Evolutionary conservation across 1,140 invertebrate species (phyloP).

Genomic region (Subanguina moxae): DNA sequence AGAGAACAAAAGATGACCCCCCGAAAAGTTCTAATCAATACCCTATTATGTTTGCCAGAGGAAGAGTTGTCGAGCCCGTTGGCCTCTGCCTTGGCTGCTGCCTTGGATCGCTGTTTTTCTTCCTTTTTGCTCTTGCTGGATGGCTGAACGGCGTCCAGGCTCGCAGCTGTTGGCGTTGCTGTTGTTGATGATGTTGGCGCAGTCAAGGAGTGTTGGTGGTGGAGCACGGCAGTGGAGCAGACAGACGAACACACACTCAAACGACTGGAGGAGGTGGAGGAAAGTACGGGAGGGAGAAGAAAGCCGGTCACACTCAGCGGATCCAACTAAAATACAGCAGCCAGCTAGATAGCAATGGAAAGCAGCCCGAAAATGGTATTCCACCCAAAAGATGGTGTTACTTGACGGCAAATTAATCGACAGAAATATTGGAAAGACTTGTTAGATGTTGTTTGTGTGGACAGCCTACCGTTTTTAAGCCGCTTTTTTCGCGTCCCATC

Average conservation of each 20-base stretch:
- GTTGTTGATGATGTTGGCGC: not conserved
- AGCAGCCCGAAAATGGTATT: too few relatives aligned
- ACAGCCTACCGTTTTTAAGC: constrained; percentile 52
- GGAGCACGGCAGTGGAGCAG: not conserved
- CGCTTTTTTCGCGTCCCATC: constrained; percentile 54
- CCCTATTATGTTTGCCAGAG: not conserved
- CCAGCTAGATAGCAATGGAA: not conserved
- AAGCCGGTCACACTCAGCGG: constrained; percentile 15
- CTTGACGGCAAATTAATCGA: not conserved
- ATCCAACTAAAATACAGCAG: constrained; percentile 15
- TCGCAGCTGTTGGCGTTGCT: too few relatives aligned
- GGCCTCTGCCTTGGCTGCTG: too few relatives aligned
- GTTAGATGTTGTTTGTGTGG: not conserved
- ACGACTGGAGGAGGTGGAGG: not conserved
- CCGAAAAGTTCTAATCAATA: not conserved
- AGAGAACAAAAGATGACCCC: constrained; percentile 13
- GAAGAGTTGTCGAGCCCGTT: too few relatives aligned
- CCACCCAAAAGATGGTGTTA: not conserved
- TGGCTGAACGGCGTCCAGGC: too few relatives aligned
- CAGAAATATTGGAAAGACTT: not conserved
- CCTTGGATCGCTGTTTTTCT: too few relatives aligned
- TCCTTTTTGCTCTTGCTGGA: too few relatives aligned
- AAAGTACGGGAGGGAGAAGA: constrained; percentile 11
- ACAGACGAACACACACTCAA: not conserved
- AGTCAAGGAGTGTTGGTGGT: not conserved